Evolutionary conservation across 2,888 invertebrate species (phyloP), one percentile per base, ranked within the genome.

Genomic region (Chloroclysta siterata): DNA sequence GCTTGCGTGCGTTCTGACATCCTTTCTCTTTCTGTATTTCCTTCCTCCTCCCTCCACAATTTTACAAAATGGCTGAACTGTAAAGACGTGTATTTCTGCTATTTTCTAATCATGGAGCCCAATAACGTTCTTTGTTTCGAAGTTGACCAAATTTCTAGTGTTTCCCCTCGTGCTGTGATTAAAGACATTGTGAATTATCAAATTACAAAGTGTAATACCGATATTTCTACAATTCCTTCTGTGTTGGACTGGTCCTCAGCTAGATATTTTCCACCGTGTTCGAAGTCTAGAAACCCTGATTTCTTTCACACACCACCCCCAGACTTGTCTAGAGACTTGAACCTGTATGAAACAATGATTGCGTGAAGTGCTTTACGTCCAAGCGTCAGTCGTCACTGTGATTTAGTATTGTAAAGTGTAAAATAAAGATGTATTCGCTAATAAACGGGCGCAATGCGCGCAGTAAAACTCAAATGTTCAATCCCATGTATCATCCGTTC

Each of bases 61-160:
- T 83, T 78, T 74, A 80, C 92, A 92, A 93, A 90, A 93, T 93
- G 92, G 92, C 92, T 84, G 92, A 89, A 89, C 81, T 88, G 79
- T 93, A 88, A 88, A 87, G 88, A 91, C 90, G 91, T 90, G 84
- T 87, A 78, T 81, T 83, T 76, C 77, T 78, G 76, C 69, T 79
- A 81, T 81, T 39, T 84, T 75, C 79, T 79, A 81, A 93, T 78
- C 89, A 93, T 93, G 92, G 92, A 92, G 92, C 85, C 79, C 75
- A 77, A 78, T 72, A 88, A 82, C 81, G 80, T 82, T 77, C 67
- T 76, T 69, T 78, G 79, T 82, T 82, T 75, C 73, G 80, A 84
- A 80, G 72, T 55, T 80, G 78, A 82, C 77, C 81, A 82, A 85
- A 78, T 55, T 65, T 69, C 79, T 71, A 83, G 82, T 86, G 74